Base-by-base conservation (phyloP, 2,888 invertebrate species). In the Herminia tarsipennalis region DNA sequence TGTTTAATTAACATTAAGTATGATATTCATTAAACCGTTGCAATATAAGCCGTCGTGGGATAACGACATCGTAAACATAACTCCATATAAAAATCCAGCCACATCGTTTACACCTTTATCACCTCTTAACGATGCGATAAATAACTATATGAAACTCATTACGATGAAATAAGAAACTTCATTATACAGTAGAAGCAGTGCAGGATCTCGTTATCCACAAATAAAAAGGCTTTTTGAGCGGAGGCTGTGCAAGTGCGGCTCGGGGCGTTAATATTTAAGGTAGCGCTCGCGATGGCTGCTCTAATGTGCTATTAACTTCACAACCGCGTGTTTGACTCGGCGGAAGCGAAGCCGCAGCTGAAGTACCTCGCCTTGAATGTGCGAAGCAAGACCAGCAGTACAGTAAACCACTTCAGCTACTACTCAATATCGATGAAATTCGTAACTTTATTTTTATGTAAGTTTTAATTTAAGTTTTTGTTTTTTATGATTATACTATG, bases 181-280 rank as follows among this genome's bases (percentile, higher is more conserved):
- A 80, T 84, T 84, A 82, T 77, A 76, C 70, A 68, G 66, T 65
- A 56, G 65, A 66, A 66, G 73, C 70, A 65, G 71, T 73, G 71
- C 66, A 68, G 66, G 70, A 82, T 81, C 81, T 84, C 82, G 81
- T 85, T 86, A 83, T 77, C 73, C 76, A 67, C 78, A 81, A 86
- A 85, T 85, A 86, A 63, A 86, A 83, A 83, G 78, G 78, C 68
- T 74, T 81, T 83, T 83, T 71, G 75, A 73, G 70, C 68, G 61
- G 69, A 62, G 77, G 71, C 71, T 64, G 66, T 66, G 59, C 63
- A 59, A 63, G 67, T 64, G 65, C 50, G 59, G 75, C 70, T 72
- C 53, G 46, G 47, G 67, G 78, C 80, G 81, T 86, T 82, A 86
- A 87, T 87, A 87, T 86, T 86, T 83, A 83, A 86, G 82, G 74